Percentiles rank a stretch among this genome's conserved stretches.
Evolutionary conservation across 2,888 invertebrate genomes (phyloP).

Genomic region (Lasioglossum lativentre): DNA sequence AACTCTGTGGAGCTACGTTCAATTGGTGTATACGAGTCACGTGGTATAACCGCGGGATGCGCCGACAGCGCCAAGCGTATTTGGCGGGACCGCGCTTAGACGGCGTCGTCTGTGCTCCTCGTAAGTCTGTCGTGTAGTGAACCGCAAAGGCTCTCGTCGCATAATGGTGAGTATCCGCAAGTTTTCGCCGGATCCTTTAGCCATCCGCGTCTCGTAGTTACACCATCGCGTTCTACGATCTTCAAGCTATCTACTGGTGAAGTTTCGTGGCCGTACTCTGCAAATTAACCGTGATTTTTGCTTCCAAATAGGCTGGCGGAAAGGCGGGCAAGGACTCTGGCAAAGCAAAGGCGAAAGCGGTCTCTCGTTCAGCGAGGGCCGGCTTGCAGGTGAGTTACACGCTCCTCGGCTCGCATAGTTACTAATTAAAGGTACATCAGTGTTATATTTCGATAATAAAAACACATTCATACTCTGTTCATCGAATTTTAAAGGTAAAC

Average conservation of each 20-base stretch:
- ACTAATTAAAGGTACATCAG: slow-evolving; percentile 4
- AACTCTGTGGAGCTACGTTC: background rate
- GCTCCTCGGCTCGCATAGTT: slow-evolving; percentile 2
- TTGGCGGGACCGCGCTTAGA: slow-evolving; percentile 83
- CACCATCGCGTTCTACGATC: slow-evolving; percentile 71
- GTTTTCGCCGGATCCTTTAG: slow-evolving; percentile 79
- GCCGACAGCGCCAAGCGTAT: slow-evolving; percentile 79
- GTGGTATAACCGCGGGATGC: slow-evolving; percentile 80
- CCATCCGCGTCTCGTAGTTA: slow-evolving; percentile 76
- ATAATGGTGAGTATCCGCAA: slow-evolving; percentile 85
- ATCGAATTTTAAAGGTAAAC: slow-evolving; percentile 31
- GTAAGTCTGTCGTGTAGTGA: slow-evolving; percentile 77
- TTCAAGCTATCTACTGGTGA: slow-evolving; percentile 86
- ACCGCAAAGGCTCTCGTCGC: slow-evolving; percentile 75
- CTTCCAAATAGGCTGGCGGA: slow-evolving; percentile 95
- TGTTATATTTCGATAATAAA: slow-evolving; percentile 3
- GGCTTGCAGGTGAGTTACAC: slow-evolving; percentile 94
- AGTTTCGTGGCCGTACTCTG: slow-evolving; percentile 86
- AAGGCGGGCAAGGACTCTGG: slow-evolving; percentile 99
- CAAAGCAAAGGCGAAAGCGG: slow-evolving; percentile 99
- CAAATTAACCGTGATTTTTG: slow-evolving; percentile 85
- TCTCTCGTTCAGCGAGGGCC: slow-evolving; percentile 99
- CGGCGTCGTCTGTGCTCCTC: slow-evolving; percentile 75
- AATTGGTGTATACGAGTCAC: slow-evolving; percentile 82
- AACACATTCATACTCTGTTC: background rate